A percentile compares a stretch with the other conserved stretches of the same genome.
Conservation (phyloP, 2,113 vertebrate genomes). For the Albula glossodonta region DNA sequence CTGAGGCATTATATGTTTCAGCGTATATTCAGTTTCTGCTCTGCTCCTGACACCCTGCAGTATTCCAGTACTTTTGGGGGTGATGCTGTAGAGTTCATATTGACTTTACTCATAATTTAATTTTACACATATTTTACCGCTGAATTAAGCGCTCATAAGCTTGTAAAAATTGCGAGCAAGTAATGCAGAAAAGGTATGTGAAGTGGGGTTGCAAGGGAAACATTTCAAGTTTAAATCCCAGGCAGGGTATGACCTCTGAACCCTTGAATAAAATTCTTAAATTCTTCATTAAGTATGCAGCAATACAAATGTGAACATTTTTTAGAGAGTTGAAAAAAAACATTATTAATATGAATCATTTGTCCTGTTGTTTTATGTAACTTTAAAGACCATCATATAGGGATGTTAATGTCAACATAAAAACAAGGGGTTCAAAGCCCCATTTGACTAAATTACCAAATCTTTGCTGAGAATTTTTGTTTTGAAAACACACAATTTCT, state of each 20-base stretch:
- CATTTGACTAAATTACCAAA: no score
- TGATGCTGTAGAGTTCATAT: background rate
- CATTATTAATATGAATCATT: no score
- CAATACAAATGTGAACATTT: background rate
- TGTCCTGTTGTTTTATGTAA: no score
- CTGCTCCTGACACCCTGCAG: background rate
- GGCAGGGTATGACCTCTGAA: background rate
- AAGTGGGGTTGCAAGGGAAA: background rate
- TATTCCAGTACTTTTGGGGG: background rate
- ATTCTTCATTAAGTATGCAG: background rate
- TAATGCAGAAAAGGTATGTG: background rate
- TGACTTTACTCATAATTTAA: background rate
- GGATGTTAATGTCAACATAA: background rate
- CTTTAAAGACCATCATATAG: no score
- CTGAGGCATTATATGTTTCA: no score
- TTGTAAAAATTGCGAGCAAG: background rate
- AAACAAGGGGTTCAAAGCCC: background rate
- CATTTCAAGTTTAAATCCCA: background rate
- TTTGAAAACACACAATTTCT: no score
- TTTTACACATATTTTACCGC: background rate
- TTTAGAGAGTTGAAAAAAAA: no score
- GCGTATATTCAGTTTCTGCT: background rate
- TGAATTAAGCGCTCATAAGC: background rate
- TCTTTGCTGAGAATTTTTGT: no score
- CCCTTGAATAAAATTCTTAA: background rate